A percentile compares a stretch with the other conserved stretches of the same genome.
These are phyloP conservation scores for Macropus fuliginosus DNA, from an alignment of 2,797 vertebrate species.

Conservation along the genomic window DNA sequence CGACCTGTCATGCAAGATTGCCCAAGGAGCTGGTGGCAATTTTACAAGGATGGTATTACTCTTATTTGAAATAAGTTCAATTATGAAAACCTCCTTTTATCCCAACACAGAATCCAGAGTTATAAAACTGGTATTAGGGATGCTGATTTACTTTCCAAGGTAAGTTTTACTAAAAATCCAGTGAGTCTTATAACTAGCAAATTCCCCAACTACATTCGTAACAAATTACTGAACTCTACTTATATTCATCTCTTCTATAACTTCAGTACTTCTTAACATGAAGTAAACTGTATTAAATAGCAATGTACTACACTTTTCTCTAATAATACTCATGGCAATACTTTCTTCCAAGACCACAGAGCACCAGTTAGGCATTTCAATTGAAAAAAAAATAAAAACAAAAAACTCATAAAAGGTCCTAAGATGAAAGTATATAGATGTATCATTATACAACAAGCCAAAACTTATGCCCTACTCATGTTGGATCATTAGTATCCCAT, in stretches of 20 bases:
- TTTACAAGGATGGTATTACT: not conserved
- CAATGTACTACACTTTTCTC: not conserved
- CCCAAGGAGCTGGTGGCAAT: not conserved
- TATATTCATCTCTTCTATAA: not conserved
- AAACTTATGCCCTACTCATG: not conserved
- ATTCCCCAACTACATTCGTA: not conserved
- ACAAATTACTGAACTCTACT: not conserved
- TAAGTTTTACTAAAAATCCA: not conserved
- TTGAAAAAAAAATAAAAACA: not conserved
- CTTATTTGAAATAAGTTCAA: not conserved
- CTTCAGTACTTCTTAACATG: not conserved
- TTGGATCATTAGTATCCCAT: not conserved
- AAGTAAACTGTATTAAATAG: not conserved
- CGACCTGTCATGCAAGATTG: not conserved
- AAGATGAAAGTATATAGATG: not conserved
- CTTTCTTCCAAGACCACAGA: not conserved
- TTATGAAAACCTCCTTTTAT: not conserved
- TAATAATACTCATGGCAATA: not conserved
- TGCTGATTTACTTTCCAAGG: not conserved
- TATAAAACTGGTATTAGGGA: not conserved
- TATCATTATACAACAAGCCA: not conserved
- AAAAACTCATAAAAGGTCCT: not conserved
- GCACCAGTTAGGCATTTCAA: not conserved
- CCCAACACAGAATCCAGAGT: not conserved
- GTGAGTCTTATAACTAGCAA: not conserved